Base-by-base conservation (phyloP, 2,797 vertebrate species). In the Pipistrellus nathusii region DNA sequence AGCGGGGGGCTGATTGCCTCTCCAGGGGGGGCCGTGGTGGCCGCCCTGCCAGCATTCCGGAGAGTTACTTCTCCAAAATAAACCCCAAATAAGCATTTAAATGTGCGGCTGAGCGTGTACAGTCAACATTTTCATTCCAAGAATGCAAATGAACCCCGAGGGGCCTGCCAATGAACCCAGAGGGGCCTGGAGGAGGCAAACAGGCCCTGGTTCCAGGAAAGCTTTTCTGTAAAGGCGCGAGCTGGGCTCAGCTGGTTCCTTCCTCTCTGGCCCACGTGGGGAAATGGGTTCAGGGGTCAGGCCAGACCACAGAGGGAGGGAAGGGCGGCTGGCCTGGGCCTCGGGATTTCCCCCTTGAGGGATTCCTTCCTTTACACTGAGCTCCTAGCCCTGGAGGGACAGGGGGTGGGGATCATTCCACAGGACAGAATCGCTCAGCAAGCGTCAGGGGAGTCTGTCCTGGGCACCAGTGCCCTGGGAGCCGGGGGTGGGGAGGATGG, bases 31-130 rank as follows among this genome's bases (percentile, higher is more conserved):
- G 85, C 18, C 0, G 88, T 51, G 94, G 69, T 48, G n/a, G 73
- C 48, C 7, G 2, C 81, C 55, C 95, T 91, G 86, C 94, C 76
- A 38, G 94, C 78, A 57, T 75, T 93, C 96, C 95, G 23, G 93
- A 97, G 91, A 80, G 75, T 88, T 95, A 80, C 91, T 97, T 85
- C 97, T 97, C 91, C 85, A 94, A 97, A 98, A 95, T 35, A 86
- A 97, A 96, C 92, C 91, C 62, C 23, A 8, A 77, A 35, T 21
- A 93, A 97, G 91, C 95, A 95, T 96, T 97, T 97, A 46, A 95
- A 90, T 94, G 93, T 69, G 57, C 5, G 17, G 38, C 68, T 85
- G 91, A 95, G 93, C 64, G 21, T 77, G 68, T 71, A 94, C 83
- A 85, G 85, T 88, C 96, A 96, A 96, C 35, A 91, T 87, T 90